Base-by-base conservation (phyloP, 2,113 vertebrate genomes). In the Ptychochromis oligacanthus region DNA sequence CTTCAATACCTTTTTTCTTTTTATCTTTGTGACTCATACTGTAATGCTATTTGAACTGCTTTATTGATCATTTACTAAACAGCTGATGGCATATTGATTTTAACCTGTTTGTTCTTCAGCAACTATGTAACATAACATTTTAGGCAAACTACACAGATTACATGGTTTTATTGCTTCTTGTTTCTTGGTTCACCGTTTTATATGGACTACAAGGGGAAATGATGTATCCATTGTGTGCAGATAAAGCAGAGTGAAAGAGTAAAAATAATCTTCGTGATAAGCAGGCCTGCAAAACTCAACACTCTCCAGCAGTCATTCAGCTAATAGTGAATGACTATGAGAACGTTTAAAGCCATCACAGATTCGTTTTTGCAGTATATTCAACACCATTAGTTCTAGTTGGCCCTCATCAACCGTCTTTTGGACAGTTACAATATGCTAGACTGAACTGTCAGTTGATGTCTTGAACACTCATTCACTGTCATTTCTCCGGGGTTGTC, bases 31-130 rank as follows among this genome's bases (percentile, higher is more conserved):
- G 49, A 58, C 38, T 88, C 62, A 49, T 12, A 58, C 38, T 61
- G 38, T 64, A 65, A 77, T 40, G 67, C 34, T 83, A 60, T 75
- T 31, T 6, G 74, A 65, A 62, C 24, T 17, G 22, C 11, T 38
- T 43, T 70, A 80, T 83, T 70, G 76, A 88, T 82, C 49, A 78
- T 38, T 61, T 31, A 54, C 64, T 54, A 80, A 85, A 80, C 20
- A 85, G 82, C 54, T 82, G 57, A 75, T 79, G 72, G 83, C 57
- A 75, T 85, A 90, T 91, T 86, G 89, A 88, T 86, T 90, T 79
- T 40, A 74, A 78, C 62, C 8, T 67, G 74, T 77, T 84, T 64
- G 28, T 72, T 75, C 81, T 72, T 77, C 65, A 77, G 75, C 52
- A 13, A 67, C 62, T 79, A 36, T 43, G 49, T 31, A 72, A 67